phyloP scores from a whole-genome alignment of 2,888 invertebrate genomes.

The Diploptera punctata region DNA sequence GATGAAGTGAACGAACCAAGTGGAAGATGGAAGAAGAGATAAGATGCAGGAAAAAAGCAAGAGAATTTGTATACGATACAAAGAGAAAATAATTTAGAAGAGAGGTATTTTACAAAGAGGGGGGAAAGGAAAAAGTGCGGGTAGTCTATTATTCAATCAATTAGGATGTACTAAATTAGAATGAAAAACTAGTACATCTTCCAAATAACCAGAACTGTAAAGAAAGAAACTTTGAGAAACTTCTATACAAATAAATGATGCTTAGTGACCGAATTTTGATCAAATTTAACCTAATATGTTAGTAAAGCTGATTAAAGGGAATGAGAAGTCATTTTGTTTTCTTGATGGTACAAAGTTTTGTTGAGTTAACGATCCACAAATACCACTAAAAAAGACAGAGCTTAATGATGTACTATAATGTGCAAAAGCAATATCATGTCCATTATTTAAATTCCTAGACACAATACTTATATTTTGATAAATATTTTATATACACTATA shows the following conservation, averaged over 20 bases:
- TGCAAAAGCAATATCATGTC: too few relatives aligned
- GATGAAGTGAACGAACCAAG: conserved; percentile 38
- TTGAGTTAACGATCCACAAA: too few relatives aligned
- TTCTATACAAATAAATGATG: background rate
- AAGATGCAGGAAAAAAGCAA: background rate
- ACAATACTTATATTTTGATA: too few relatives aligned
- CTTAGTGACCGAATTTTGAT: background rate
- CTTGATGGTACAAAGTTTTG: too few relatives aligned
- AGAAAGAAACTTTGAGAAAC: background rate
- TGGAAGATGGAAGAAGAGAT: conserved; percentile 13
- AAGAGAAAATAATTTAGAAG: conserved; percentile 35
- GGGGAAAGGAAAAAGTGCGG: background rate
- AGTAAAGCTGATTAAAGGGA: background rate
- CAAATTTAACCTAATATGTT: conserved; percentile 1
- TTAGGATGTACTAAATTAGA: conserved; percentile 39
- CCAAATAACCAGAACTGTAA: background rate
- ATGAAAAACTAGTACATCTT: conserved; percentile 9
- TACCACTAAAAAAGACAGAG: too few relatives aligned
- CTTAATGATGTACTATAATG: too few relatives aligned
- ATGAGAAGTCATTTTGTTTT: too few relatives aligned
- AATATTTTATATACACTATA: too few relatives aligned
- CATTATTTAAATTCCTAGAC: too few relatives aligned
- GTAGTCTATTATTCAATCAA: conserved; percentile 40
- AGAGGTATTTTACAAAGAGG: conserved; percentile 8
- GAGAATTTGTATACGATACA: conserved; percentile 33